These are phyloP conservation scores for Trissolcus japonicus DNA, from an alignment of 2,888 invertebrate species.

Conservation along the genomic window DNA sequence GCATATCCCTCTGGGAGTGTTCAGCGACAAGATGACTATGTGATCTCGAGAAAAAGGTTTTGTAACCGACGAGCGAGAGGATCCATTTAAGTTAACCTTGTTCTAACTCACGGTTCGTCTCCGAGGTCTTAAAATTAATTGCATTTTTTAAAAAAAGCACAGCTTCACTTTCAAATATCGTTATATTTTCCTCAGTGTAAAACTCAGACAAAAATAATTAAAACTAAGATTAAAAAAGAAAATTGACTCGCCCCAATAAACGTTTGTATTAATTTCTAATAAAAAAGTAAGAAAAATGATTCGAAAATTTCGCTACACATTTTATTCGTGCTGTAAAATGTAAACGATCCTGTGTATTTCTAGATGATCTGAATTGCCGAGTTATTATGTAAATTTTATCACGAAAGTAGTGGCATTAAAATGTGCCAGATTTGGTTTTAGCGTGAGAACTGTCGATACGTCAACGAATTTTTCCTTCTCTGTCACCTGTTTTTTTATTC, in stretches of 20 bases:
- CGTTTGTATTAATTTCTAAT: too few relatives aligned
- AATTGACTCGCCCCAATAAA: too few relatives aligned
- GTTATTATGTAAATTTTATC: slow-evolving; percentile 23
- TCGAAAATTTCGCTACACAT: too few relatives aligned
- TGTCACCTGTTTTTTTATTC: too few relatives aligned
- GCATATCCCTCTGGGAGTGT: slow-evolving; percentile 37
- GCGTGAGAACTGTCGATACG: not conserved
- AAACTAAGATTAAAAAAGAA: too few relatives aligned
- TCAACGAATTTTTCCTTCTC: too few relatives aligned
- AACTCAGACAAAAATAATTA: too few relatives aligned
- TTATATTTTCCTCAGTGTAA: not conserved
- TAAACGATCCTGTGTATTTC: too few relatives aligned
- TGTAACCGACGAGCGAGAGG: slow-evolving; percentile 27
- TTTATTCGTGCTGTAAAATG: too few relatives aligned
- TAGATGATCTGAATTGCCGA: too few relatives aligned
- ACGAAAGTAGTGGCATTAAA: not conserved
- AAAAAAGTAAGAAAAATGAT: too few relatives aligned
- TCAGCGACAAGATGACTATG: slow-evolving; percentile 32
- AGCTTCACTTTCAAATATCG: not conserved
- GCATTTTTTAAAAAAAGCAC: slow-evolving; percentile 10
- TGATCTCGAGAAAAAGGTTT: slow-evolving; percentile 18
- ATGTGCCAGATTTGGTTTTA: not conserved
- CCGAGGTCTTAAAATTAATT: slow-evolving; percentile 3
- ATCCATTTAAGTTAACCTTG: slow-evolving; percentile 41
- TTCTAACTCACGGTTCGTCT: slow-evolving; percentile 15